Evolutionary conservation across 2,113 vertebrate species (phyloP).

Genomic region (Gorsachius goisagi): DNA sequence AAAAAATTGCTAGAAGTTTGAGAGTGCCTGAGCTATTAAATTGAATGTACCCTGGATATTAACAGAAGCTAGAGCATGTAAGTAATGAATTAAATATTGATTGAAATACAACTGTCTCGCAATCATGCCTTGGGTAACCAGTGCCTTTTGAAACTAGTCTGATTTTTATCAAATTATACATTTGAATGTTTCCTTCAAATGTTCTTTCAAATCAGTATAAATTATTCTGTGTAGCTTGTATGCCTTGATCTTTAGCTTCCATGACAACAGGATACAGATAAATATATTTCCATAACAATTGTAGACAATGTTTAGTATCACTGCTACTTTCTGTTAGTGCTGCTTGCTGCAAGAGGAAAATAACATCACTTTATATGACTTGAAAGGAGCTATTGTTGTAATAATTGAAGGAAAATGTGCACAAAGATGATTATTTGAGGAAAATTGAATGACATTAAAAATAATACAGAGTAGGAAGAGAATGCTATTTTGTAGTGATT

Average conservation of each 20-base stretch:
- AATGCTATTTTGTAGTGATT: background rate
- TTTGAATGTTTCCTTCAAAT: constrained; percentile 55
- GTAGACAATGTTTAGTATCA: constrained; percentile 61
- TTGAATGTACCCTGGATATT: constrained; percentile 23
- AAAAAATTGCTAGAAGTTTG: constrained; percentile 7
- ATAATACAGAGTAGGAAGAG: background rate
- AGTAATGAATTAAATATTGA: constrained; percentile 54
- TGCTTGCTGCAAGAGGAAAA: constrained; percentile 54
- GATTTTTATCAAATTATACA: constrained; percentile 37
- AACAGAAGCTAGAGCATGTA: constrained; percentile 42
- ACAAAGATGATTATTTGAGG: constrained; percentile 25
- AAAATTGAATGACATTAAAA: background rate
- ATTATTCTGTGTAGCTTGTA: constrained; percentile 28
- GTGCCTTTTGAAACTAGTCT: constrained; percentile 9
- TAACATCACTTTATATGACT: constrained; percentile 40
- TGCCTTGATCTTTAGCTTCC: constrained; percentile 71
- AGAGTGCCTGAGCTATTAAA: constrained; percentile 4
- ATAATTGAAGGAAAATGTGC: constrained; percentile 59
- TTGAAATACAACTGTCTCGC: constrained; percentile 38
- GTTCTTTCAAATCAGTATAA: constrained; percentile 62
- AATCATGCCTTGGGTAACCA: constrained; percentile 44
- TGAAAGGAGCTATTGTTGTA: constrained; percentile 59
- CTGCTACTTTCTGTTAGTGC: constrained; percentile 36
- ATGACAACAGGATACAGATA: constrained; percentile 70
- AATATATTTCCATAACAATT: constrained; percentile 75